These are phyloP conservation scores for human (Homo sapiens) DNA, from an alignment of 2,113 vertebrate genomes.

Conservation along the genomic window GRCh38 chr12:45852501-45853000, in stretches of 20 bases:
- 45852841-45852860: slow-evolving; percentile 97
- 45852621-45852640: slow-evolving; percentile 88
- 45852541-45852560: slow-evolving; percentile 90
- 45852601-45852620: slow-evolving; percentile 83
- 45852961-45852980: neutral
- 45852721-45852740: slow-evolving; percentile 98
- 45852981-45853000: neutral
- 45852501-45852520: slow-evolving; percentile 93
- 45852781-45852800: slow-evolving; percentile 98
- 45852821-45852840: slow-evolving; percentile 99
- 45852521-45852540: slow-evolving; percentile 90
- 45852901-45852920: slow-evolving; percentile 69
- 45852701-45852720: slow-evolving; percentile 95
- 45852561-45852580: slow-evolving; percentile 88
- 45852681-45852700: slow-evolving; percentile 92
- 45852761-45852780: slow-evolving; percentile 96
- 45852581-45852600: slow-evolving; percentile 88
- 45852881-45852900: slow-evolving; percentile 92
- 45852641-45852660: slow-evolving; percentile 93
- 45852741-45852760: slow-evolving; percentile 99
- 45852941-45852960: neutral
- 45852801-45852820: slow-evolving; percentile 99
- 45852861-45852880: slow-evolving; percentile 89
- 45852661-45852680: slow-evolving; percentile 94
- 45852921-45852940: slow-evolving; percentile 56